Evolutionary conservation across 2,113 vertebrate species (phyloP), one percentile per base, ranked within the genome.

Genomic region (Damaliscus lunatus): DNA sequence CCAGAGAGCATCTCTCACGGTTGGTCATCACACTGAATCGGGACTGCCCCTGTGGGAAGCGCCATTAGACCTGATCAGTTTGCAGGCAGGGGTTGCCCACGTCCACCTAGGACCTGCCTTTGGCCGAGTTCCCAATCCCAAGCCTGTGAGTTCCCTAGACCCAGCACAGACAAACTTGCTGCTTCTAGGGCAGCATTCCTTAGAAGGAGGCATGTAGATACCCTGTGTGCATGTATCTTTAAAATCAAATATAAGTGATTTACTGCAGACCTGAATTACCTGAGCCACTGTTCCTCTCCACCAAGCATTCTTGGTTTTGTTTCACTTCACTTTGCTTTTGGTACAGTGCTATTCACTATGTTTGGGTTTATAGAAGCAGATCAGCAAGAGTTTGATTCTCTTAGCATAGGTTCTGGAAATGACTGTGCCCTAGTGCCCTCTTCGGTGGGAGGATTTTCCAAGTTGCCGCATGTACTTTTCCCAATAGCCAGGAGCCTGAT

Each of bases 331-430:
- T 46, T 91, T 90, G 31, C 36, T 78, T 81, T 64, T 21, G 17
- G 6, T 40, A 19, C 64, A 43, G 3, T 50, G 11, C 71, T 77
- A 46, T 77, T 84, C 46, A 46, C n/a, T 17, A 0, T 23, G 40
- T 46, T 67, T 27, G 14, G 21, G 43, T 89, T 57, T 36, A 5
- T 84, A 67, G 82, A 97, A 71, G 17, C 27, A 55, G 40, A 52
- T 60, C 53, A 19, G 43, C 87, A 33, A 88, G 15, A 57, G 36
- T 33, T 29, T 60, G 17, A 19, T 91, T 52, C 40, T 90, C 74
- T 80, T 9, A 81, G 53, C 27, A 78, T 16, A 83, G 52, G 29
- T 89, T 62, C 23, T 87, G 59, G 93, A 62, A 94, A 83, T 50
- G 48, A 78, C 46, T 90, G 29, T 33, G 57, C 15, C 71, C 11